These are phyloP conservation scores for Trigoniulus corallinus DNA, from an alignment of 1,140 invertebrate genomes.

Conservation along the genomic window DNA sequence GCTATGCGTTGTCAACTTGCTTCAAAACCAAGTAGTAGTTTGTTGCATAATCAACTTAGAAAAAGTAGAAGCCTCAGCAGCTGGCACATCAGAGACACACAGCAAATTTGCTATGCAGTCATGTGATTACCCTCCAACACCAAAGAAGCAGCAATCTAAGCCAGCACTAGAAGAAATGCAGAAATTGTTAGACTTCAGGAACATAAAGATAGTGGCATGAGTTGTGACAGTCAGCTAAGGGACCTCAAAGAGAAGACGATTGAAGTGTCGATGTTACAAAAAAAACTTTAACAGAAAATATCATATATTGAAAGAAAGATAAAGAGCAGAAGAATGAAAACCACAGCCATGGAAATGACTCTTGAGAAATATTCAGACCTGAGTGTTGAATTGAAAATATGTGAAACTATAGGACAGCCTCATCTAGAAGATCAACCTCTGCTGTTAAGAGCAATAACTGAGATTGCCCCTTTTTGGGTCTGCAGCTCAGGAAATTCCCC, in stretches of 20 bases:
- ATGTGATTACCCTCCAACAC: background rate
- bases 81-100: too few relatives aligned
- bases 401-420: too few relatives aligned
- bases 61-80: too few relatives aligned
- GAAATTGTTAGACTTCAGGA: slow-evolving; percentile 1
- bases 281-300: slow-evolving; percentile 2
- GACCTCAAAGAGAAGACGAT: slow-evolving; percentile 1
- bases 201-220: background rate
- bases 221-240: background rate
- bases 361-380: background rate
- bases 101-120: too few relatives aligned
- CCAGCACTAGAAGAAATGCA: background rate
- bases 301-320: slow-evolving; percentile 2
- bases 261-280: background rate
- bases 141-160: background rate
- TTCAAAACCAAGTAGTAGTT: background rate
- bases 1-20: background rate
- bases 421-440: slow-evolving; percentile 14
- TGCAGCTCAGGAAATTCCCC: slow-evolving; percentile 11
- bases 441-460: slow-evolving; percentile 15
- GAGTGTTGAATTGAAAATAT: slow-evolving; percentile 13
- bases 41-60: background rate
- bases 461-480: slow-evolving; percentile 12
- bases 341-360: background rate
- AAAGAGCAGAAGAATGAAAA: background rate